These are phyloP conservation scores for Hydroisotoma schaefferi DNA, from an alignment of 2,888 invertebrate genomes.

Conservation along the genomic window DNA sequence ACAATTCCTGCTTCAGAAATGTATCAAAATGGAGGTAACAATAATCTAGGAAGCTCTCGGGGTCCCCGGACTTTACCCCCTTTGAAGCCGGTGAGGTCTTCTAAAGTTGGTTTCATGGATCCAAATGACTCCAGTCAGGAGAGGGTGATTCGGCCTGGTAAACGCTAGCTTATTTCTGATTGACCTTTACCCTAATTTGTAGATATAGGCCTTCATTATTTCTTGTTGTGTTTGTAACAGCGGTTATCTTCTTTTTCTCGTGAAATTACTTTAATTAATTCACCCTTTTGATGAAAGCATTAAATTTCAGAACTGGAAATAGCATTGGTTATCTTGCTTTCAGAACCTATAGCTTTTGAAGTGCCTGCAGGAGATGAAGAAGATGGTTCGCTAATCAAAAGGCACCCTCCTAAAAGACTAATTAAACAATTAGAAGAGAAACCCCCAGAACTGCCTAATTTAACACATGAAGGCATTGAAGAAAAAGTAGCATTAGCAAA, in stretches of 20 bases:
- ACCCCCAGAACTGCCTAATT: constrained; percentile 23
- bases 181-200: too few species aligned
- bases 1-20: constrained; percentile 44
- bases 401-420: constrained; percentile 44
- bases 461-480: constrained; percentile 45
- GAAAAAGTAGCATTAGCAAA: constrained; percentile 48
- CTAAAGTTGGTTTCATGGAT: constrained; percentile 40
- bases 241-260: too few species aligned
- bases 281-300: too few species aligned
- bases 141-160: too few species aligned
- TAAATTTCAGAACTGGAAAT: too few species aligned
- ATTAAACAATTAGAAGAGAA: constrained; percentile 42
- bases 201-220: too few species aligned
- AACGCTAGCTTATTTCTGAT: too few species aligned
- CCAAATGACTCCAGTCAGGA: too few species aligned
- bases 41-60: constrained; percentile 20
- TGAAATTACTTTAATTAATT: too few species aligned
- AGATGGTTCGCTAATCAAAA: constrained; percentile 40
- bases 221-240: not conserved
- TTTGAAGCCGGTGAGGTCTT: constrained; percentile 43
- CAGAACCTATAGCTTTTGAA: constrained; percentile 48
- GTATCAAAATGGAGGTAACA: constrained; percentile 39
- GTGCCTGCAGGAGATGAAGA: constrained; percentile 44
- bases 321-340: too few species aligned
- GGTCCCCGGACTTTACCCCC: constrained; percentile 40